Percentiles rank a stretch among this genome's conserved stretches.
phyloP scores from a whole-genome alignment of 2,888 invertebrate species.

The Ferdinandea cuprea region DNA sequence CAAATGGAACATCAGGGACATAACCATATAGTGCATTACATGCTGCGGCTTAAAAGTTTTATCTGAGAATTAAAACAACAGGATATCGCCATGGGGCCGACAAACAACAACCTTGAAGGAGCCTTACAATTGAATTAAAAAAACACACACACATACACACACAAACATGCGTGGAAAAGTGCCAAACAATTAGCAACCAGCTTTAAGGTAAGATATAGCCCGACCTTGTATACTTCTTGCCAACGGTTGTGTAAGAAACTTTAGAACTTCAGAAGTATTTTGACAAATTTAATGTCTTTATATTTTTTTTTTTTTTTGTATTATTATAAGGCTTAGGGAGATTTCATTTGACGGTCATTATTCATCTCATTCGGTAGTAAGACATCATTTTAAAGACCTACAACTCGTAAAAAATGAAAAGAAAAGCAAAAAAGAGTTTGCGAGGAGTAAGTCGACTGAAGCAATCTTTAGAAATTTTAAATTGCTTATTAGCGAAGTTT shows the following conservation, averaged over 20 bases:
- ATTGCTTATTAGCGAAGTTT: slow-evolving; percentile 74
- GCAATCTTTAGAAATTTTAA: slow-evolving; percentile 70
- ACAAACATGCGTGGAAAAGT: slow-evolving; percentile 37
- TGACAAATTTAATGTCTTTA: slow-evolving; percentile 64
- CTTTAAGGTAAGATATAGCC: slow-evolving; percentile 15
- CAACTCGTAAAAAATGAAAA: slow-evolving; percentile 27
- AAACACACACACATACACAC: background rate
- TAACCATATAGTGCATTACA: slow-evolving; percentile 34
- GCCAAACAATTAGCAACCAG: slow-evolving; percentile 57
- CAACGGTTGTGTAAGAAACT: background rate
- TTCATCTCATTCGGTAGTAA: slow-evolving; percentile 52
- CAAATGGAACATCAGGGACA: slow-evolving; percentile 39
- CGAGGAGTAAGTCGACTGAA: slow-evolving; percentile 56
- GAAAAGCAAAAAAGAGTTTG: slow-evolving; percentile 48
- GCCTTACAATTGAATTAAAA: slow-evolving; percentile 46
- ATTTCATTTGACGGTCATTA: slow-evolving; percentile 70
- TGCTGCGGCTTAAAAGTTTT: slow-evolving; percentile 38
- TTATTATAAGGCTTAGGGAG: slow-evolving; percentile 49
- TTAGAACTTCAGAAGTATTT: slow-evolving; percentile 31
- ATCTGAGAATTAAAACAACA: slow-evolving; percentile 42
- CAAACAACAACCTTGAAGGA: slow-evolving; percentile 20
- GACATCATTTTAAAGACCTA: slow-evolving; percentile 50
- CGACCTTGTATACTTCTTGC: background rate
- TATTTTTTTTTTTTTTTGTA: slow-evolving; percentile 39
- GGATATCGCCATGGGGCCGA: slow-evolving; percentile 26